These are phyloP conservation scores for Eupleurogrammus muticus DNA, from an alignment of 2,797 vertebrate genomes.

Conservation along the genomic window DNA sequence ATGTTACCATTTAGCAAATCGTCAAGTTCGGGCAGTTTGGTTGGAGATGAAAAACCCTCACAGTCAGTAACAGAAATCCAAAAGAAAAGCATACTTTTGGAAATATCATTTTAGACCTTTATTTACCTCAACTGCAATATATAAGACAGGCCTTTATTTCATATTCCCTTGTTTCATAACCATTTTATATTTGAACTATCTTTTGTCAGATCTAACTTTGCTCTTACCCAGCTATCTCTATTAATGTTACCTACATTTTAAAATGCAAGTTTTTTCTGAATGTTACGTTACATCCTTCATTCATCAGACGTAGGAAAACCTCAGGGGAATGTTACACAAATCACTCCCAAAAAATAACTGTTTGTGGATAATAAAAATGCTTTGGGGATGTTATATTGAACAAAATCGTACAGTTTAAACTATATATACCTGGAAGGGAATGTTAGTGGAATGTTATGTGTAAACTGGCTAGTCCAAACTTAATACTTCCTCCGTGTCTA, in stretches of 20 bases:
- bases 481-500: background rate
- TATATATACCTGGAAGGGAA: no score
- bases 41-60: background rate
- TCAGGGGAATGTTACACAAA: no score
- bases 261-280: no score
- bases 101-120: constrained; percentile 10
- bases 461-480: background rate
- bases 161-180: background rate
- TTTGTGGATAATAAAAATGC: no score
- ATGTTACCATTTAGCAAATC: constrained; percentile 5
- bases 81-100: constrained; percentile 18
- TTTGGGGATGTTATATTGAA: no score
- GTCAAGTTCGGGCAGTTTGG: background rate
- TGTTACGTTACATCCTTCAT: no score
- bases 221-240: no score
- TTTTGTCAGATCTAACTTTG: background rate
- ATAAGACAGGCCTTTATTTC: constrained; percentile 2
- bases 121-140: constrained; percentile 31
- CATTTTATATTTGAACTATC: background rate
- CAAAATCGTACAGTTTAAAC: no score
- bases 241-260: no score
- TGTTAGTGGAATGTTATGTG: no score
- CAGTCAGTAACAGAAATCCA: background rate
- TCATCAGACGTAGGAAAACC: no score
- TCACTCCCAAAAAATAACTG: no score